Evolutionary conservation across 2,888 invertebrate species (phyloP), one percentile per base, ranked within the genome.

Genomic region (Zhengitettix transpicula): DNA sequence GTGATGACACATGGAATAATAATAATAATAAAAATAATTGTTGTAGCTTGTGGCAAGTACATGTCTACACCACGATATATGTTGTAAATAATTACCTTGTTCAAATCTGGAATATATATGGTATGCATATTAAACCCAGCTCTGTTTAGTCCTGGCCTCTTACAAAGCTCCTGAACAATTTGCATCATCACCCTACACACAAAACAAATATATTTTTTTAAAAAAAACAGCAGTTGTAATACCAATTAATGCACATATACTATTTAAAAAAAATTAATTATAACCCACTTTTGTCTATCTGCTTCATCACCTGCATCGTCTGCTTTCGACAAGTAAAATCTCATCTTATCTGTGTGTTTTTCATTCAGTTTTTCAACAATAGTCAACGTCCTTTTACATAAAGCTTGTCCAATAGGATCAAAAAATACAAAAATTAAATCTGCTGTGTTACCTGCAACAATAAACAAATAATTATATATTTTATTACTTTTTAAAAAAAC

Each of bases 391-490:
- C 80, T 66, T 65, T 78, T 78, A 67, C 80, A 80, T 58, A 80
- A 67, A 8, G 79, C 73, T 69, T 80, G 79, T 28, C 80, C 80
- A 69, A 79, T 79, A 0, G 79, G 80, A 67, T 80, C 80, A 67
- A 80, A 80, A 71, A 80, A 80, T 14, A 79, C 78, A 68, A 79
- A 78, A 58, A 80, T 75, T 63, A 79, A 68, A 66, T 80, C 80
- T 11, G 78, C 76, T 64, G 73, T 67, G 42, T 70, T 69, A 15
- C 71, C 70, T 69, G 62, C 57, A 61, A 65, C 61, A 56, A 58
- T 40, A 16, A 52, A 47, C n/a, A n/a, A 54, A 42, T n/a, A 40
- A 40, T 12, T 57, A 44, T 40, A 55, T n/a, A n/a, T 5, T 28
- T 28, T n/a, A n/a, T n/a, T n/a, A n/a, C n/a, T n/a, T n/a, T n/a